These are phyloP conservation scores for Apotomis capreana DNA, from an alignment of 2,888 invertebrate species.

Conservation along the genomic window DNA sequence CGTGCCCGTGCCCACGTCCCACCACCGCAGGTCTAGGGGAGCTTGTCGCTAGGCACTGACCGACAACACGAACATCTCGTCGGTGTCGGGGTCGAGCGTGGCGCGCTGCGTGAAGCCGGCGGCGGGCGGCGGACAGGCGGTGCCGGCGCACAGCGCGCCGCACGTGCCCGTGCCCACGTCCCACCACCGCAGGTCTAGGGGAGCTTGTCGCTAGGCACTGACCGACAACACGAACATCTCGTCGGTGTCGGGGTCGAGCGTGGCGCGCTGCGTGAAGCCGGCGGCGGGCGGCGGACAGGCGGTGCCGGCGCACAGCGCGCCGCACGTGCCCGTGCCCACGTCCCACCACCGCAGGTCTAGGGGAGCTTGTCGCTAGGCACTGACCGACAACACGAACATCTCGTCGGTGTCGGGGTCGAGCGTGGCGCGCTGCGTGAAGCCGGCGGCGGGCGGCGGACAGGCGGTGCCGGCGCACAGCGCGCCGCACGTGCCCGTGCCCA, in stretches of 20 bases:
- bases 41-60: slow-evolving; percentile 73
- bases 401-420: slow-evolving; percentile 93
- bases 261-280: slow-evolving; percentile 94
- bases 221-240: slow-evolving; percentile 95
- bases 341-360: slow-evolving; percentile 94
- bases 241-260: slow-evolving; percentile 92
- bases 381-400: slow-evolving; percentile 95
- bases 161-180: slow-evolving; percentile 88
- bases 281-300: slow-evolving; percentile 83
- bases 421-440: slow-evolving; percentile 94
- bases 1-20: slow-evolving; percentile 87
- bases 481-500: slow-evolving; percentile 85
- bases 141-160: slow-evolving; percentile 82
- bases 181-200: slow-evolving; percentile 93
- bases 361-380: slow-evolving; percentile 87
- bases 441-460: slow-evolving; percentile 85
- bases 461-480: slow-evolving; percentile 79
- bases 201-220: slow-evolving; percentile 88
- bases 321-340: slow-evolving; percentile 86
- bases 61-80: slow-evolving; percentile 94
- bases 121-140: slow-evolving; percentile 78
- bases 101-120: slow-evolving; percentile 94
- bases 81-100: slow-evolving; percentile 92
- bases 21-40: slow-evolving; percentile 87
- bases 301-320: slow-evolving; percentile 81